Base-by-base conservation (phyloP, 1,140 invertebrate species). In the Pectinophora gossypiella region DNA sequence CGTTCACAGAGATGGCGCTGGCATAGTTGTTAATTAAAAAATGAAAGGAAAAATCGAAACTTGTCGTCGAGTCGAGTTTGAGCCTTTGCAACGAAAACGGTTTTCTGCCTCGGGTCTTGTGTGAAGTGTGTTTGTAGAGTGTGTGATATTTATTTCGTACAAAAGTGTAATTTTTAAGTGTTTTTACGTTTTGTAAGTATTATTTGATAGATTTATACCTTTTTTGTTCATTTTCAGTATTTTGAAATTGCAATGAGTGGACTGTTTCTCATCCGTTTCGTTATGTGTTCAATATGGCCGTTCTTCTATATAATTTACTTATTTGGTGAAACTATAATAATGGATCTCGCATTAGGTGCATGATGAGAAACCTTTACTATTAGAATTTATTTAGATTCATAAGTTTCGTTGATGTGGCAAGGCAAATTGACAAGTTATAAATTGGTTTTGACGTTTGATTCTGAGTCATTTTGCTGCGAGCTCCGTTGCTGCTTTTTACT, bases 41-140 rank as follows among this genome's bases (percentile, higher is more conserved):
- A 73, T 61, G 62, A 66, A 70, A 68, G 65, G 63, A 75, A 83
- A 83, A 83, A 81, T 81, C 76, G 77, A 80, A 80, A 72, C 64
- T 77, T 61, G 68, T 58, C 70, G 54, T 52, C 54, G 65, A 63
- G 64, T 68, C 36, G 66, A 72, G 61, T 76, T 76, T 76, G 65
- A 77, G 72, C 69, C 69, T 40, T 40, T 40, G 36, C 27, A 75
- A 75, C 78, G 75, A 79, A 76, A 85, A 83, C 81, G 75, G 80
- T 82, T 84, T 80, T 86, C 75, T 85, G 78, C 68, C 76, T 83
- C 59, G 73, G 61, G 79, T 84, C 82, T 78, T 79, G 76, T 72
- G 77, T 80, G 73, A 68, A 78, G 70, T 83, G 81, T 78, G 73
- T 72, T 74, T 78, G 67, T 68, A 53, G 63, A 65, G 75, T 78